These are phyloP conservation scores for Dromas ardeola DNA, from an alignment of 2,113 vertebrate genomes.

Conservation along the genomic window DNA sequence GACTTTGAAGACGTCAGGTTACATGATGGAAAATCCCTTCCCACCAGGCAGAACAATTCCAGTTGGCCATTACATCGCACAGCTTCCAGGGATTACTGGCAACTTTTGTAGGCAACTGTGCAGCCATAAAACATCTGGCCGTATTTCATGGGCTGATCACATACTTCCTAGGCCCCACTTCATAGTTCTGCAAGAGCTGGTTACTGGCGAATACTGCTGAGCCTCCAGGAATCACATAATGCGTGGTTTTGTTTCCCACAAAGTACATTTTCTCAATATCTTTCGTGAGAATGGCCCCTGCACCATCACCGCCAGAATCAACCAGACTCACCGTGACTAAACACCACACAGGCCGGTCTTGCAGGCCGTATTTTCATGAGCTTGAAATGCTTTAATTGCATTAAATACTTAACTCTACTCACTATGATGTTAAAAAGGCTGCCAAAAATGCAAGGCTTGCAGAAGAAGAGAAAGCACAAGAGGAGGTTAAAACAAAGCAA, in stretches of 20 bases:
- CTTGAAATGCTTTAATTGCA: neutral
- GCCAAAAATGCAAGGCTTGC: neutral
- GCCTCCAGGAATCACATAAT: neutral
- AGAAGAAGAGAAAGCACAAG: neutral
- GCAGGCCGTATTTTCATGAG: neutral
- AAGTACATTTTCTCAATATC: neutral
- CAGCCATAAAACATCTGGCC: neutral
- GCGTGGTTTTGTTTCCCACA: neutral
- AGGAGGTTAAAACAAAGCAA: neutral
- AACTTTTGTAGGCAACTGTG: neutral
- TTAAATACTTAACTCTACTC: neutral
- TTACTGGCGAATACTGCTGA: neutral
- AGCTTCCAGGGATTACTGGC: neutral
- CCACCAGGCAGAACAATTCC: neutral
- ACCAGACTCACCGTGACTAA: neutral
- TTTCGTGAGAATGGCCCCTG: neutral
- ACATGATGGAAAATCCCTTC: conserved; percentile 11
- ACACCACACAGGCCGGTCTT: neutral
- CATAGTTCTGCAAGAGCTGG: neutral
- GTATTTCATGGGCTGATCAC: neutral
- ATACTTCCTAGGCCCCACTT: neutral
- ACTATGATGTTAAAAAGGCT: neutral
- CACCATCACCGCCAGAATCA: neutral
- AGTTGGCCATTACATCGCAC: neutral
- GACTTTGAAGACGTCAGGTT: neutral